Evolutionary conservation across 2,888 invertebrate species (phyloP).

Genomic region (Troides aeacus): DNA sequence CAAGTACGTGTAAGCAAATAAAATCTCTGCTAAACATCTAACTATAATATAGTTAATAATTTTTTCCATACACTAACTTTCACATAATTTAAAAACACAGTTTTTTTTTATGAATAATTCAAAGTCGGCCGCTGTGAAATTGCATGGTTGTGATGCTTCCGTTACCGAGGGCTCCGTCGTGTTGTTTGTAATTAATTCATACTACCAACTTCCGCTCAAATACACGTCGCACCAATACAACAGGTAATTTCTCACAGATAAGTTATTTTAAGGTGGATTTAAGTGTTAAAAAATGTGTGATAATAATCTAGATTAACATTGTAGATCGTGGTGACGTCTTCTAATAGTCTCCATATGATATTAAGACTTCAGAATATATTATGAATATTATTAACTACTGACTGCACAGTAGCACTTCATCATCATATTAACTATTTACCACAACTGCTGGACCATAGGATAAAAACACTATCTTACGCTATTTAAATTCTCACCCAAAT

Average conservation of each 20-base stretch:
- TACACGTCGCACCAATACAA: background rate
- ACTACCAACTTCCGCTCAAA: constrained; percentile 24
- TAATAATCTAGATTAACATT: background rate
- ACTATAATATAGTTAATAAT: background rate
- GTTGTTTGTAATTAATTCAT: constrained; percentile 31
- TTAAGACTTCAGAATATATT: too few relatives aligned
- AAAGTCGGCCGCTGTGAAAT: constrained; percentile 55
- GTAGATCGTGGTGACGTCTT: background rate
- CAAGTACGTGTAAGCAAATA: too few relatives aligned
- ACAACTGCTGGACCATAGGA: too few relatives aligned
- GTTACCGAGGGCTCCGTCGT: constrained; percentile 31
- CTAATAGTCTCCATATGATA: too few relatives aligned
- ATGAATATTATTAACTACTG: too few relatives aligned
- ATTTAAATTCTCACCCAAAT: too few relatives aligned
- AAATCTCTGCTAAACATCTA: background rate
- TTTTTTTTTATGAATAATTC: constrained; percentile 58
- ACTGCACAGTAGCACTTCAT: too few relatives aligned
- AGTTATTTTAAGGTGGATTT: background rate
- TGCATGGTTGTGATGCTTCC: constrained; percentile 42
- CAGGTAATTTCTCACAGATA: background rate
- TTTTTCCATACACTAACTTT: constrained; percentile 37
- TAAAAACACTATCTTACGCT: too few relatives aligned
- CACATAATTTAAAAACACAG: constrained; percentile 38
- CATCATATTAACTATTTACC: too few relatives aligned
- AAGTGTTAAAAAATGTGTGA: background rate